phyloP scores from a whole-genome alignment of 53 echinoderm and acorn worm genomes.

The Antedon mediterranea region DNA sequence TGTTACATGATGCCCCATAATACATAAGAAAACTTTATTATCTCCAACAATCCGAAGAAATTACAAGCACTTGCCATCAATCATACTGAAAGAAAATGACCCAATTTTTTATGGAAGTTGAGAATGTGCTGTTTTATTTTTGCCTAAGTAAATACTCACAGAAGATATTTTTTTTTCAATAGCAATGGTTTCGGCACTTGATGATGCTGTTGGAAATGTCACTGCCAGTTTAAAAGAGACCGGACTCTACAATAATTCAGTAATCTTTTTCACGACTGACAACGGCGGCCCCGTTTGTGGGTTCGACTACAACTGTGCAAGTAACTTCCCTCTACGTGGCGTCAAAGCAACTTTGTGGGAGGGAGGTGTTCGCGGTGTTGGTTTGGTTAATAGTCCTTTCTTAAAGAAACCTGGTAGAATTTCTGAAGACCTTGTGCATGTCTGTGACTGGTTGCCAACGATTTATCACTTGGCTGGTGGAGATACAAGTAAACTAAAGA shows the following conservation, averaged over 20 bases:
- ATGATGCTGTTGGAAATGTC: conserved; percentile 68
- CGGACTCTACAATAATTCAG: conserved; percentile 55
- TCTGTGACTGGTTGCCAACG: conserved; percentile 82
- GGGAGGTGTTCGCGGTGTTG: conserved; percentile 64
- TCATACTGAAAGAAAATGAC: no score
- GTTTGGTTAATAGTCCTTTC: conserved; percentile 49
- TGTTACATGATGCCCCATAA: no score
- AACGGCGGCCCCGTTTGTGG: conserved; percentile 80
- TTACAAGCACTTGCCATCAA: no score
- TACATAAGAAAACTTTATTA: no score
- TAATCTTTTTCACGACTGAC: conserved; percentile 79
- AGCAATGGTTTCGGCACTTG: conserved; percentile 76
- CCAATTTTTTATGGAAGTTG: no score
- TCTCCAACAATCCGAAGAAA: no score
- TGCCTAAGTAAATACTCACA: no score
- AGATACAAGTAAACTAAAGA: conserved; percentile 14
- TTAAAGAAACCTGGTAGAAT: conserved; percentile 39
- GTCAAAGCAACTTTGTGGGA: conserved; percentile 73
- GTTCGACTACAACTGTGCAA: conserved; percentile 68
- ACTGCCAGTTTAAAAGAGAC: conserved; percentile 48
- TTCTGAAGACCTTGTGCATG: conserved; percentile 65
- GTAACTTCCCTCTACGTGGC: conserved; percentile 72
- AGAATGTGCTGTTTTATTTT: no score
- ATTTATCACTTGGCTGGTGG: conserved; percentile 70
- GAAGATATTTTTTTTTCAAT: no score